A percentile compares a stretch with the other conserved stretches of the same genome.
Conservation (phyloP, 92 coral and sea anemone species). For the Palythoa grandis region DNA sequence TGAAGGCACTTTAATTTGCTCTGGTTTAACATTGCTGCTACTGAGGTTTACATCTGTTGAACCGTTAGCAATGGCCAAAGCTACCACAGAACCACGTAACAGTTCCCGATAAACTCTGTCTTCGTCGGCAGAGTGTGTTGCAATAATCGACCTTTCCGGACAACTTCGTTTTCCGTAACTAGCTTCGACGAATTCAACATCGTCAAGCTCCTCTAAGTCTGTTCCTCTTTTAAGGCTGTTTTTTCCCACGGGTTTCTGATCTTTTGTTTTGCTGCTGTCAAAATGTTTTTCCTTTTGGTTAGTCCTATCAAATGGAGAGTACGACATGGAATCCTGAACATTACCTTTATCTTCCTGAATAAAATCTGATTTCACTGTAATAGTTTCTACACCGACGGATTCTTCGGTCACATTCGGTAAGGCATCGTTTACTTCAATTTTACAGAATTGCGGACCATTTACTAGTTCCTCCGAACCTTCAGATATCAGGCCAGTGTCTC, state of each 20-base stretch:
- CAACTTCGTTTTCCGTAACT: not conserved
- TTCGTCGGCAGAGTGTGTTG: not conserved
- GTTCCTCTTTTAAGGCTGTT: not conserved
- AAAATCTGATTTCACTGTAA: slow-evolving; percentile 23
- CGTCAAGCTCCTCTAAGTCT: slow-evolving; percentile 1
- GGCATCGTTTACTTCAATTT: not conserved
- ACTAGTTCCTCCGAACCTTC: not conserved
- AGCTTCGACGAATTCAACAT: slow-evolving; percentile 8
- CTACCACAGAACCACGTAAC: slow-evolving; percentile 25
- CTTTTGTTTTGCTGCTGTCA: not conserved
- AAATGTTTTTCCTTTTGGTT: not conserved
- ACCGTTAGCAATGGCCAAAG: slow-evolving; percentile 27
- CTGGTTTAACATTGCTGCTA: not conserved
- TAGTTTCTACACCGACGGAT: not conserved
- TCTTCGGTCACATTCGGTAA: not conserved
- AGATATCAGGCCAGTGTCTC: not conserved
- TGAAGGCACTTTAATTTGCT: not conserved
- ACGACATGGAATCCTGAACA: not conserved
- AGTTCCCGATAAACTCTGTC: slow-evolving; percentile 8
- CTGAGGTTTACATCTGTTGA: slow-evolving; percentile 1
- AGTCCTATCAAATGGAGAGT: not conserved
- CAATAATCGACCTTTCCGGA: not conserved
- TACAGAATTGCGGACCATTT: not conserved
- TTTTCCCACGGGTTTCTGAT: not conserved
- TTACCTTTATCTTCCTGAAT: slow-evolving; percentile 11